Evolutionary conservation across 2,113 vertebrate species (phyloP).

Genomic region (Sander lucioperca): DNA sequence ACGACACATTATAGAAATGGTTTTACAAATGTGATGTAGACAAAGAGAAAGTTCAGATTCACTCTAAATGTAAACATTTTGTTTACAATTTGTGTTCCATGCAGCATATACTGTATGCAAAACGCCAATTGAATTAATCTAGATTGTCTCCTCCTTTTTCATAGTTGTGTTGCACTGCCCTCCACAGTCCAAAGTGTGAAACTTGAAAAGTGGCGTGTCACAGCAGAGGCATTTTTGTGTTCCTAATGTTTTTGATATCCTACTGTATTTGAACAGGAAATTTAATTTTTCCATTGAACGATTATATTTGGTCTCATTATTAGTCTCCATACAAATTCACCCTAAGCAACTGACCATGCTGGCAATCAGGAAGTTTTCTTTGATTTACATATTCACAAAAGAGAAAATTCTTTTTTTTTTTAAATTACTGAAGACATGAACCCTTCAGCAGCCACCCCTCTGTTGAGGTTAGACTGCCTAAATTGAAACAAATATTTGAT

Average conservation of each 20-base stretch:
- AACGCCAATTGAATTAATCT: not conserved
- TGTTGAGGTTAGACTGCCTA: no score
- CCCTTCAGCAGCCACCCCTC: not conserved
- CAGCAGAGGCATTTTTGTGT: not conserved
- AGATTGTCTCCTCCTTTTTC: not conserved
- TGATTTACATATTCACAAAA: not conserved
- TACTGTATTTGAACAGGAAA: not conserved
- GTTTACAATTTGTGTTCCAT: constrained; percentile 24
- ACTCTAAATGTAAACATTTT: constrained; percentile 6
- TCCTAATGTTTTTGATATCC: not conserved
- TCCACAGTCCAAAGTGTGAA: constrained; percentile 43
- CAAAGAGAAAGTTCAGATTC: constrained; percentile 1
- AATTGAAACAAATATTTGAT: not conserved
- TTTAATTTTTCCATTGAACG: not conserved
- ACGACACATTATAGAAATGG: not conserved
- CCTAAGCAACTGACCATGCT: not conserved
- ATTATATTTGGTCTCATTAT: not conserved
- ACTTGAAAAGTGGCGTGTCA: not conserved
- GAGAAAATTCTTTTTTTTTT: not conserved
- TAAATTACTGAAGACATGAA: not conserved
- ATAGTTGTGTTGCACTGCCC: constrained; percentile 69
- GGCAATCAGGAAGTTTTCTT: not conserved
- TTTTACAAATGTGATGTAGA: constrained; percentile 6
- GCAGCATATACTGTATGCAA: constrained; percentile 8
- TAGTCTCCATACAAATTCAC: not conserved